phyloP scores from a whole-genome alignment of 2,888 invertebrate genomes.

The Iphiclides podalirius region DNA sequence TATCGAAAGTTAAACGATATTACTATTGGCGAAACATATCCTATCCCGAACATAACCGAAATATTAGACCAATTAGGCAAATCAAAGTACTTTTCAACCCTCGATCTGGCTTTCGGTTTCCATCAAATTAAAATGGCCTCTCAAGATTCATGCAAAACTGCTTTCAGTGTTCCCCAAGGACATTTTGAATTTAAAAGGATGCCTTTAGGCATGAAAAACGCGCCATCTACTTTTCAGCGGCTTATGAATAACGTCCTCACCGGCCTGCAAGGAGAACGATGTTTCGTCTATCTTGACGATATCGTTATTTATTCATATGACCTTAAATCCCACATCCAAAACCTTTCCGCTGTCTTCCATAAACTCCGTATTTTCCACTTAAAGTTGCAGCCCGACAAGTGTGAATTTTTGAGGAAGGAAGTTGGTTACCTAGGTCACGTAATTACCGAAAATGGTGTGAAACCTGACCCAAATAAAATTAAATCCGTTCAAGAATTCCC shows the following conservation, averaged over 20 bases:
- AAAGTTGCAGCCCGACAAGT: conserved; percentile 37
- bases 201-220: conserved; percentile 26
- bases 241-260: conserved; percentile 15
- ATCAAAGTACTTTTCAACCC: conserved; percentile 29
- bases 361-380: conserved; percentile 22
- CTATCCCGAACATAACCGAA: conserved; percentile 19
- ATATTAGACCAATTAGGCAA: conserved; percentile 32
- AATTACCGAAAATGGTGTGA: conserved; percentile 34
- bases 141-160: conserved; percentile 24
- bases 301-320: not conserved
- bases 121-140: conserved; percentile 22
- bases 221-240: conserved; percentile 24
- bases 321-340: not conserved
- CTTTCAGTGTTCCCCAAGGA: conserved; percentile 24
- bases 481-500: conserved; percentile 26
- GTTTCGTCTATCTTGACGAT: conserved; percentile 26
- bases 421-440: conserved; percentile 33
- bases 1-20: not conserved
- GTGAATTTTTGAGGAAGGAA: conserved; percentile 33
- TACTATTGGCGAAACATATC: not conserved
- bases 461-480: conserved; percentile 31
- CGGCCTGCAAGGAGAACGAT: conserved; percentile 28
- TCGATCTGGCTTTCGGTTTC: conserved; percentile 27
- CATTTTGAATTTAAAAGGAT: conserved; percentile 27
- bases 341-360: conserved; percentile 11